Evolutionary conservation across 2,888 invertebrate genomes (phyloP).

Genomic region (Sabatieria punctata): DNA sequence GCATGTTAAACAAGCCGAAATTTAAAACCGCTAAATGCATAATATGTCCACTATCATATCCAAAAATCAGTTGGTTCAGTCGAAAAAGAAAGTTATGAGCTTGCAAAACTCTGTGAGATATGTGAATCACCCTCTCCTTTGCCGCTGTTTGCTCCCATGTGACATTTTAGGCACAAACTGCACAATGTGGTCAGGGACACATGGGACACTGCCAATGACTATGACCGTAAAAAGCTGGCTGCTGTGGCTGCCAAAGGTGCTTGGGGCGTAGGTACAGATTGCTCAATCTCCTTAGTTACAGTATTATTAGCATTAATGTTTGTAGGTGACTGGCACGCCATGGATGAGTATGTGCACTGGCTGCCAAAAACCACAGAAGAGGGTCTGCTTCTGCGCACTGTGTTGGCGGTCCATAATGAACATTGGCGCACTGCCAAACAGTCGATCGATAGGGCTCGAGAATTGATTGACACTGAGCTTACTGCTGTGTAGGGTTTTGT

Average conservation of each 20-base stretch:
- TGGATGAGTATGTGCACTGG: slow-evolving; percentile 72
- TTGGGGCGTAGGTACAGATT: slow-evolving; percentile 57
- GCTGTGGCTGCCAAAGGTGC: slow-evolving; percentile 75
- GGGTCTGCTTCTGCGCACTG: slow-evolving; percentile 80
- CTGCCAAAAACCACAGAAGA: slow-evolving; percentile 80
- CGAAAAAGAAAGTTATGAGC: too few relatives aligned
- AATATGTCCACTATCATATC: too few relatives aligned
- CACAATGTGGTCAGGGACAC: slow-evolving; percentile 57
- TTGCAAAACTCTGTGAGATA: too few relatives aligned
- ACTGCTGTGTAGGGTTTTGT: slow-evolving; percentile 54
- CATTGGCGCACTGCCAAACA: slow-evolving; percentile 36
- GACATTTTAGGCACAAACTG: too few relatives aligned
- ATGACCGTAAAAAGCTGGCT: slow-evolving; percentile 46
- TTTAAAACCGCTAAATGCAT: too few relatives aligned
- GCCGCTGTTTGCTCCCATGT: too few relatives aligned
- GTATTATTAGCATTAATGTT: background rate
- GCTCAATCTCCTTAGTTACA: background rate
- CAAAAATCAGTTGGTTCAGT: too few relatives aligned
- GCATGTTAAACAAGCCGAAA: too few relatives aligned
- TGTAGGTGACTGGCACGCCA: slow-evolving; percentile 65
- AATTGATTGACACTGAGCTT: slow-evolving; percentile 81
- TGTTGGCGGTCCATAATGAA: slow-evolving; percentile 60
- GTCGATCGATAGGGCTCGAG: slow-evolving; percentile 75
- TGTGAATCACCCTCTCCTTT: too few relatives aligned
- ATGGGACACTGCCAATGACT: slow-evolving; percentile 49